A percentile compares a stretch with the other conserved stretches of the same genome.
Conservation (phyloP, 2,113 vertebrate genomes). For the Microcebus murinus region DNA sequence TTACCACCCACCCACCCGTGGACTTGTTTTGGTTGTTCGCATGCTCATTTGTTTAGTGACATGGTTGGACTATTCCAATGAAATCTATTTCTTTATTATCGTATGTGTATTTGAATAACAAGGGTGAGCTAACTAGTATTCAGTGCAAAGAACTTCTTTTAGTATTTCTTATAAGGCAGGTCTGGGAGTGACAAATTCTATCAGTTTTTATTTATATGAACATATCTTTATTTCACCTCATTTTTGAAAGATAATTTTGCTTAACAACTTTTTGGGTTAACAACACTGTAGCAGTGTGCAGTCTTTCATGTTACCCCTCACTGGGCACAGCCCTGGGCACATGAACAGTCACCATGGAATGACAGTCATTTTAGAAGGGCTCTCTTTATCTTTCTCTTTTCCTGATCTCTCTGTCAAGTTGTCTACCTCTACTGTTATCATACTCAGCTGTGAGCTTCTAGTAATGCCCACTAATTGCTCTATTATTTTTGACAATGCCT, state of each 20-base stretch:
- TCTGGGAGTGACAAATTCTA: background rate
- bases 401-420: background rate
- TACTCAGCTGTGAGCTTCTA: background rate
- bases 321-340: background rate
- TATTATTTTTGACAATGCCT: constrained; percentile 46
- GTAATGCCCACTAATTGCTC: background rate
- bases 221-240: background rate
- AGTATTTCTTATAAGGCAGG: background rate
- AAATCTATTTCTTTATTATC: background rate
- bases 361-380: background rate
- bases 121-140: background rate
- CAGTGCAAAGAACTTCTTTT: background rate
- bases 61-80: no score
- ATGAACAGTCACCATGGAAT: background rate
- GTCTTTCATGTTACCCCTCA: background rate
- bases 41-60: no score
- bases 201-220: background rate
- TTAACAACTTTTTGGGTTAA: background rate
- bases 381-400: background rate
- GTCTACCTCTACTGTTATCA: background rate
- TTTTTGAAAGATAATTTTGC: background rate
- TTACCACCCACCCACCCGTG: no score
- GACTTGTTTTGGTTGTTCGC: no score
- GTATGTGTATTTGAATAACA: background rate
- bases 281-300: background rate